A percentile compares a stretch with the other conserved stretches of the same genome.
Conservation (phyloP, 2,888 invertebrate genomes). For the Amiota communis region DNA sequence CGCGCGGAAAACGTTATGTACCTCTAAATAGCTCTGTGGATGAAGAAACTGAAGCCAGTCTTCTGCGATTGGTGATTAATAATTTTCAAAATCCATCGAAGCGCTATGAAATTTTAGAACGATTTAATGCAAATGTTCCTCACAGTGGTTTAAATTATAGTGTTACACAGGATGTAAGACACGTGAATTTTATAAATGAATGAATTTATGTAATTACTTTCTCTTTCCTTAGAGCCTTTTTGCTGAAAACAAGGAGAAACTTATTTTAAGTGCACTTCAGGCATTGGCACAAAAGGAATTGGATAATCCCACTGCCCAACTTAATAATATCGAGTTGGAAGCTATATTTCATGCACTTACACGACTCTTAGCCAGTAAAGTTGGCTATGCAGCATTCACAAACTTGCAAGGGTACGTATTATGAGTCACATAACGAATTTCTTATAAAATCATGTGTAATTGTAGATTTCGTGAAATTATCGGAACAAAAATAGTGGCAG, state of each 20-base stretch:
- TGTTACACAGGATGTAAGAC: slow-evolving; percentile 93
- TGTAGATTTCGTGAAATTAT: slow-evolving; percentile 93
- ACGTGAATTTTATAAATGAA: neutral
- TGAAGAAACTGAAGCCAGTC: slow-evolving; percentile 95
- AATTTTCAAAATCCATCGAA: slow-evolving; percentile 75
- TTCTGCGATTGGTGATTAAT: slow-evolving; percentile 77
- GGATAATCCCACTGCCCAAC: slow-evolving; percentile 76
- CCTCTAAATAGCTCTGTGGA: slow-evolving; percentile 93
- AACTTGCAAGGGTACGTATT: slow-evolving; percentile 83
- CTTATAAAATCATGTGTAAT: slow-evolving; percentile 14
- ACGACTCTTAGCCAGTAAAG: slow-evolving; percentile 95
- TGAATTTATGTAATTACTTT: neutral
- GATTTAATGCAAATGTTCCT: slow-evolving; percentile 98
- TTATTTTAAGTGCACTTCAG: slow-evolving; percentile 92
- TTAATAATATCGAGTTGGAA: slow-evolving; percentile 85
- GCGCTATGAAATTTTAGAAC: slow-evolving; percentile 86
- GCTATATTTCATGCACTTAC: slow-evolving; percentile 96
- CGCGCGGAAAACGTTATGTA: slow-evolving; percentile 89
- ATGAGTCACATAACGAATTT: slow-evolving; percentile 8
- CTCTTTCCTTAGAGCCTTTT: slow-evolving; percentile 86
- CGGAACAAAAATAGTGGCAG: slow-evolving; percentile 92
- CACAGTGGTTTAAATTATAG: slow-evolving; percentile 98
- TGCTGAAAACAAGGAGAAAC: slow-evolving; percentile 97
- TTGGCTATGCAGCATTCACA: slow-evolving; percentile 97
- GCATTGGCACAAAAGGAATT: slow-evolving; percentile 84